Evolutionary conservation across 1,140 invertebrate genomes (phyloP), one percentile per base, ranked within the genome.

Genomic region (Hesperophylax magnus): DNA sequence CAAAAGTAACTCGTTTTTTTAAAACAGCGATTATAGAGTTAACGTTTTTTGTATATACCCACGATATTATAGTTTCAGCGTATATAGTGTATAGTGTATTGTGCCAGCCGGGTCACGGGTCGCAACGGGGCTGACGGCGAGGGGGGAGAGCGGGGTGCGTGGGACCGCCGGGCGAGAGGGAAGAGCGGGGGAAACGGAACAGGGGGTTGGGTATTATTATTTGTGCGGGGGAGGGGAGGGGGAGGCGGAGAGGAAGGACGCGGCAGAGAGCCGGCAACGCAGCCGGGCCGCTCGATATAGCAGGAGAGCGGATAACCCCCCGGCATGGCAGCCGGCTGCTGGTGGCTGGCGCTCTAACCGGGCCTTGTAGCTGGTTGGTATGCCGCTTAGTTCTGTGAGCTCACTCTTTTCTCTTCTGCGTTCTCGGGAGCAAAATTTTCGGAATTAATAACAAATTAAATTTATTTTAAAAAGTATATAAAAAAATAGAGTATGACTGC

Each of bases 251-350:
- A 52, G 78, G 69, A 18, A 60, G 31, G 52, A 72, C 9, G 79
- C 27, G 39, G 75, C 15, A 54, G 15, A 34, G 69, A 75, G 31
- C 58, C 71, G 81, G 81, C 81, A 82, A 82, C 81, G 81, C 75
- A 58, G 81, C 69, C 53, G 27, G 75, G 58, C 75, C 75, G 75
- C 75, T 77, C 75, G 75, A 77, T 77, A 77, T 77, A 77, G 75
- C 75, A 39, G 20, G 39, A 47, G 39, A 47, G 39, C 39, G 11
- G 39, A 69, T 18, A 39, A 69, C 65, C 34, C 65, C 65, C n/a
- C 39, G 39, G 39, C 39, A 9, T 11, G 39, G 39, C 39, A 9
- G 39, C 39, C 11, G 39, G 9, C 8, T 6, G 65, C 65, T 69
- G 31, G 6, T 27, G 34, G 7, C 34, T 39, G 27, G 65, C 18